Percentiles rank a stretch among this genome's conserved stretches.
Evolutionary conservation across 2,888 invertebrate species (phyloP).

Genomic region (Argynnis bischoffii): DNA sequence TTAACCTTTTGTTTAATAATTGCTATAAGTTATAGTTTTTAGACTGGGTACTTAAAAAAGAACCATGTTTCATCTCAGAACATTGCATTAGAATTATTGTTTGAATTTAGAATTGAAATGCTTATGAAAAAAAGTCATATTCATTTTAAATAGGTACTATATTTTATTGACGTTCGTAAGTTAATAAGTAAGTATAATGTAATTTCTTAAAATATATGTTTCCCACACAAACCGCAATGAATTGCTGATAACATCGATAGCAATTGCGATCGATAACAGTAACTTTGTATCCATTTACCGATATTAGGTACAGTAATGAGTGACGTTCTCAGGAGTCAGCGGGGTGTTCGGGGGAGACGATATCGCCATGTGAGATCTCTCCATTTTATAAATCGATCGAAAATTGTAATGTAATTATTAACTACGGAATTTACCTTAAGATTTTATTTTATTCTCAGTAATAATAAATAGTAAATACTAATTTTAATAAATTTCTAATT

Average conservation of each 20-base stretch:
- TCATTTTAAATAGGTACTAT: no score
- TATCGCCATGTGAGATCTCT: conserved; percentile 80
- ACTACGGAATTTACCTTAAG: conserved; percentile 1
- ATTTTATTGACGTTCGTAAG: no score
- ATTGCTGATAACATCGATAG: conserved; percentile 61
- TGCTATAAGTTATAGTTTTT: no score
- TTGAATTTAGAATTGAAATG: no score
- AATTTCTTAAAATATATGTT: conserved; percentile 38
- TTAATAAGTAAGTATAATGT: not conserved
- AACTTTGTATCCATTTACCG: conserved; percentile 54
- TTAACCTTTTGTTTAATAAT: no score
- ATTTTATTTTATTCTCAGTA: conserved; percentile 1
- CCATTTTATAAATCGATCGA: conserved; percentile 60
- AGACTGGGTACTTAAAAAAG: no score
- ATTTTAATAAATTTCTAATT: no score
- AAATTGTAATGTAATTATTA: conserved; percentile 26
- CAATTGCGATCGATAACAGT: conserved; percentile 66
- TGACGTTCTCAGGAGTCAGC: conserved; percentile 72
- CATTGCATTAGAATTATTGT: no score
- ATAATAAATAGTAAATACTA: no score
- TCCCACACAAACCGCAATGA: conserved; percentile 70
- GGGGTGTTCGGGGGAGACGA: conserved; percentile 63
- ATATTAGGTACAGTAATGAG: conserved; percentile 60
- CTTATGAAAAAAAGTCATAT: no score
- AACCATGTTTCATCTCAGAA: no score